phyloP scores from a whole-genome alignment of 2,888 invertebrate species.

The Spodoptera picta region DNA sequence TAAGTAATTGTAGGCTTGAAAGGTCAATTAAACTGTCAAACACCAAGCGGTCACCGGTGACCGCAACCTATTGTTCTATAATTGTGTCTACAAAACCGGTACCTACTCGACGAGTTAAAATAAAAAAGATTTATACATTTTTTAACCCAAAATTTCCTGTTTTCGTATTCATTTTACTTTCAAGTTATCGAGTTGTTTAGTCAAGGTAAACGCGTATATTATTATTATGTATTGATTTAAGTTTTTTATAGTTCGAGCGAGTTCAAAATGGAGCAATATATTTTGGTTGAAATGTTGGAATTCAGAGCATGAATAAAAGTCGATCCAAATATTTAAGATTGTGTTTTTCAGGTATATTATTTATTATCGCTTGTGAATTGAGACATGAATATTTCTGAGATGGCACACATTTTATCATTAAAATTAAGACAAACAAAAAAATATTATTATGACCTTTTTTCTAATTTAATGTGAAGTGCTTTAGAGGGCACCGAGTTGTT shows the following conservation, averaged over 20 bases:
- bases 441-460: too few species aligned
- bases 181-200: slow-evolving; percentile 8
- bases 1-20: too few species aligned
- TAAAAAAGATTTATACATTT: neutral
- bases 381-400: neutral
- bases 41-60: too few species aligned
- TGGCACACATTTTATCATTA: neutral
- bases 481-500: neutral
- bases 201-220: slow-evolving; percentile 19
- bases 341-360: too few species aligned
- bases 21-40: too few species aligned
- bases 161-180: slow-evolving; percentile 15
- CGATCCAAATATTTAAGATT: too few species aligned
- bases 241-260: slow-evolving; percentile 28
- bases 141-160: neutral
- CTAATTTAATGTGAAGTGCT: slow-evolving; percentile 1
- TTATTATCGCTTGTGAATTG: too few species aligned
- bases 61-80: too few species aligned
- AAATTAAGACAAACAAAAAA: too few species aligned
- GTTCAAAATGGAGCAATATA: slow-evolving; percentile 30
- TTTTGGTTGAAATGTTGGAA: slow-evolving; percentile 6
- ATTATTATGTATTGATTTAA: slow-evolving; percentile 19
- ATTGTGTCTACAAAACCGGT: too few species aligned
- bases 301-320: neutral
- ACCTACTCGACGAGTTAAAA: too few species aligned